Evolutionary conservation across 1,140 invertebrate species (phyloP), one percentile per base, ranked within the genome.

Genomic region (Pseudomyrmex sp.): DNA sequence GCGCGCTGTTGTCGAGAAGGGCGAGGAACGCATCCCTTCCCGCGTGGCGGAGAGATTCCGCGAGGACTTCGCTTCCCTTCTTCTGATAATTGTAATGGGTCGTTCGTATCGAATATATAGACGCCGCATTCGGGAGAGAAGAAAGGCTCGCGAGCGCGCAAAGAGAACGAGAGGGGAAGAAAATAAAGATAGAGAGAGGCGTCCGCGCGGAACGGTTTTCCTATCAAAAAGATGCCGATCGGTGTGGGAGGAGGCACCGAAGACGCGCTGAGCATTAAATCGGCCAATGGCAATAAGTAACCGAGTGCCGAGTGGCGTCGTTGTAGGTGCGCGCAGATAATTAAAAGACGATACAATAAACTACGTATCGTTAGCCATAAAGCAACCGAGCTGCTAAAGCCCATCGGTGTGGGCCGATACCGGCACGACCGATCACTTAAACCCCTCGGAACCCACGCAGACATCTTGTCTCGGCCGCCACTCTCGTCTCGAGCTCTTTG

Each of bases 301-400:
- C 91, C 91, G 89, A 93, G 93, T 93, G 92, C 92, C 90, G 86
- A 58, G 90, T 92, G 92, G 90, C 91, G 93, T 35, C 35, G 35
- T 93, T 94, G 93, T 94, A 93, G 93, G 93, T 94, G 93, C 92
- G 89, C 90, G 92, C 93, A 94, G 94, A 94, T 94, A 94, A 94
- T 94, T 94, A 94, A 94, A 94, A 94, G 93, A 91, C 93, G 93
- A 94, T 93, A 93, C 93, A 94, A 94, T 94, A 94, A 94, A 94
- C 89, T 91, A 94, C 91, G 91, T 94, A 94, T 94, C 94, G 91
- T 91, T 88, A 91, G 91, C 92, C 91, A 93, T 94, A 94, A 94
- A 94, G 92, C 93, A 94, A 85, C 79, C 70, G 72, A 20, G 59
- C 70, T 56, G 69, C 84, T 61, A 84, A 77, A 79, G 82, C 82